Base-by-base conservation (phyloP, 2,888 invertebrate species). In the Arge pagana region DNA sequence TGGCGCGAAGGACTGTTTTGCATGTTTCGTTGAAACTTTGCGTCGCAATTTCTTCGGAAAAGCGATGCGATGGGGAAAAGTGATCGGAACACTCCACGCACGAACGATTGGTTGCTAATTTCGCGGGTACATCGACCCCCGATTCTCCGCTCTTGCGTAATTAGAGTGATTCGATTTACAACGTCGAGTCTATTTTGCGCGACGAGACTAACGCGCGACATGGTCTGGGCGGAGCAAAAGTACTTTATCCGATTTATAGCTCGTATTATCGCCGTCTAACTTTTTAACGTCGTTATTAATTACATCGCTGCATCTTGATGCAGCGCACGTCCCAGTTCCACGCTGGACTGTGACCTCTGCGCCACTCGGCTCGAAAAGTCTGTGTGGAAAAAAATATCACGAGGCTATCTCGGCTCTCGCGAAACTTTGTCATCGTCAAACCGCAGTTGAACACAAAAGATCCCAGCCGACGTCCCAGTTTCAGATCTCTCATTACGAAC, bases 141-240 rank as follows among this genome's bases (percentile, higher is more conserved):
- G 42, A 10, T 8, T 15, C 10, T 13, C 16, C 18, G 15, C 24
- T 15, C 15, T 33, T 45, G 16, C 45, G 33, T 33, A 45, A 35
- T 13, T 11, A 5, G 15, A 23, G 6, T 31, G 31, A 45, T 21
- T 45, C 45, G 35, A 45, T 45, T 33, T 23, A 45, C 33, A 33
- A 30, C 31, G n/a, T n/a, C 45, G 15, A 33, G 2, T 23, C 31
- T 31, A 19, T 43, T 31, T 19, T 16, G 6, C 10, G 23, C 45
- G 21, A 33, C 23, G 33, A 45, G 45, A 21, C 15, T 18, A 21
- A 3, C n/a, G 28, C 13, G 35, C 23, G 43, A 51, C 43, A 45
- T 26, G 26, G 43, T 43, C 43, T 51, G 51, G 43, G 43, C 50
- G 43, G 43, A 43, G 36, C 33, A 18, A 45, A 33, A 40, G 35